Base-by-base conservation (phyloP, 2,888 invertebrate genomes). In the Sminthurinus aureus region DNA sequence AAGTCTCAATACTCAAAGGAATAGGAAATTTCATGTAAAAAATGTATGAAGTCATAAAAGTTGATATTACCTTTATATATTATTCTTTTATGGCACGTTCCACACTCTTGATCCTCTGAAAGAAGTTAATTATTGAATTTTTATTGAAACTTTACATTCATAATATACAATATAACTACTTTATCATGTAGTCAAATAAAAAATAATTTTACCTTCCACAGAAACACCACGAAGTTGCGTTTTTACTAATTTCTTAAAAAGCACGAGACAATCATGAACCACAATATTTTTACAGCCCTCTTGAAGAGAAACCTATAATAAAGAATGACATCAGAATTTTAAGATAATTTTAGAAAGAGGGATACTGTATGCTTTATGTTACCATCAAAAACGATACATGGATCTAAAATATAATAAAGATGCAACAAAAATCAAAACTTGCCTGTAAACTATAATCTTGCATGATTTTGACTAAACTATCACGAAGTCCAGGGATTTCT, bases 361-460 rank as follows among this genome's bases (percentile, higher is more conserved):
- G 58, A 58, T 18, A 64, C 15, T n/a, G 64, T n/a, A 64, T 3
- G 9, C 9, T n/a, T 1, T n/a, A 64, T 64, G 64, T 64, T 8
- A 78, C 0, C 20, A 51, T 20, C 52, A 52, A 13, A 20, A 12
- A 74, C 38, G 50, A 74, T 11, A 73, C 38, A 26, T 20, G n/a
- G 18, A 2, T 69, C n/a, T n/a, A n/a, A n/a, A n/a, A 69, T 20
- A 12, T 11, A 69, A 69, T 8, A 58, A 38, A 78, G 22, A 24
- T 78, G n/a, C 26, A 79, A 26, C 11, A 76, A 15, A 24, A 18
- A 51, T 52, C 50, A 76, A 66, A 18, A 84, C 80, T 83, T 90
- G 94, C 94, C 91, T 98, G 98, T 84, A 98, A 92, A 89, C 96
- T 96, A 90, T 97, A 98, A 90, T 99, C 99, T 89, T 96, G 95